Conservation (phyloP, 2,113 vertebrate species). For the Cavia aperea region DNA sequence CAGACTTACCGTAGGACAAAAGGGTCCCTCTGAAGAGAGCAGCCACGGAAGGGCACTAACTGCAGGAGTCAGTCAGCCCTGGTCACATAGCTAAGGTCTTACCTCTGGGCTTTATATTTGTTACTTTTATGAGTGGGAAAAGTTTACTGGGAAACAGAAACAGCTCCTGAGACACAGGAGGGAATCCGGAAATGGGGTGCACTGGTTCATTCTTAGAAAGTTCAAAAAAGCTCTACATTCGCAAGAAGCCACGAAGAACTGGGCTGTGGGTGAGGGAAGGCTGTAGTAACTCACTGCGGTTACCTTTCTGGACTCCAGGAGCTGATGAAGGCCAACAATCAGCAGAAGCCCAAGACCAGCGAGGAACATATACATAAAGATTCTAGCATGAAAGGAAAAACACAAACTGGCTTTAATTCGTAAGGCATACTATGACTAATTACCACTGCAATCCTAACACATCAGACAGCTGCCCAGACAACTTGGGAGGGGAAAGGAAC, state of each 20-base stretch:
- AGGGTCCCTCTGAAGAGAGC: not conserved
- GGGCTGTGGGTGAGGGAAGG: not conserved
- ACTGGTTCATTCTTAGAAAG: not conserved
- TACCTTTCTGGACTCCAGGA: constrained; percentile 97
- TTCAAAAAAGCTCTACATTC: not conserved
- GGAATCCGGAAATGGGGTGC: not conserved
- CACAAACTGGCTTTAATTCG: not conserved
- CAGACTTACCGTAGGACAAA: not conserved
- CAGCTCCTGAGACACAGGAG: not conserved
- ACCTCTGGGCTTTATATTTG: not conserved
- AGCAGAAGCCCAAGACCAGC: constrained; percentile 91
- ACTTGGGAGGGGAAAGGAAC: not conserved
- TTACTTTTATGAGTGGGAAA: not conserved
- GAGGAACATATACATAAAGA: constrained; percentile 98
- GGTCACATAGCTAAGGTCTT: not conserved
- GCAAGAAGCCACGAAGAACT: not conserved
- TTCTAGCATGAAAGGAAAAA: constrained; percentile 75
- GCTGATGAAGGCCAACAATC: constrained; percentile 92
- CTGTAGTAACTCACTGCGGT: not conserved
- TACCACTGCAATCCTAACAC: not conserved
- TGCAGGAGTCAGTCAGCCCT: not conserved
- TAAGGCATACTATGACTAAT: not conserved
- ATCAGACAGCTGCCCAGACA: not conserved
- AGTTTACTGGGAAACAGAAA: not conserved
- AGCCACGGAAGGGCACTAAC: not conserved